Base-by-base conservation (phyloP, 2,113 vertebrate genomes). In the Phrynosoma platyrhinos region DNA sequence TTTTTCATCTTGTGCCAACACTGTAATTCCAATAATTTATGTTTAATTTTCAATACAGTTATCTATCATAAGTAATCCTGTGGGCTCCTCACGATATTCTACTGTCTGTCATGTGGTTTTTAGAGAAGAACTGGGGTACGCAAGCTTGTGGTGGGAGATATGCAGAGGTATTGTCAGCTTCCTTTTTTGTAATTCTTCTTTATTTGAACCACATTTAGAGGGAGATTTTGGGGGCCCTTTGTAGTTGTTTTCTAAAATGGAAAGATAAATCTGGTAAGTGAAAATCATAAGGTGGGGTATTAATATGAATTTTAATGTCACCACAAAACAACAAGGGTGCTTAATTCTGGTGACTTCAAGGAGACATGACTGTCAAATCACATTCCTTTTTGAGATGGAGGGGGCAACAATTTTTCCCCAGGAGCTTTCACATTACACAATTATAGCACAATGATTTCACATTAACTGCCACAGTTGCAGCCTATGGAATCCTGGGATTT, bases 21-120 rank as follows among this genome's bases (percentile, higher is more conserved):
- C 91, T 92, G 79, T 96, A 96, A 96, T 97, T 95, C 91, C 92
- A 95, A 95, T 96, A 95, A 96, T 96, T 97, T 96, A 96, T 96
- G 96, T 96, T 97, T 95, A 97, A 96, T 97, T 97, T 97, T 96
- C 97, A 97, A 97, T 97, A 95, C 91, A 92, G 94, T 96, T 96
- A 96, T 96, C 96, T 97, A 95, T 96, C 95, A 95, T 91, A 92
- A 96, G 94, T 95, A 94, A 96, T 97, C 96, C 93, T 90, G 94
- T 92, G 95, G 95, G 94, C 94, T 95, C 89, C 93, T 95, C 92
- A 85, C 89, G 91, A 91, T 93, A 92, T 94, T 95, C 94, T 93
- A 90, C 90, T 94, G 94, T 95, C 96, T 96, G 94, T 95, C 95
- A 94, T 97, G 96, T 96, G 97, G 93, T 96, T 94, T 71, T 93